A percentile compares a stretch with the other conserved stretches of the same genome.
phyloP scores from a whole-genome alignment of 2,113 vertebrate species.

The Daubentonia madagascariensis region DNA sequence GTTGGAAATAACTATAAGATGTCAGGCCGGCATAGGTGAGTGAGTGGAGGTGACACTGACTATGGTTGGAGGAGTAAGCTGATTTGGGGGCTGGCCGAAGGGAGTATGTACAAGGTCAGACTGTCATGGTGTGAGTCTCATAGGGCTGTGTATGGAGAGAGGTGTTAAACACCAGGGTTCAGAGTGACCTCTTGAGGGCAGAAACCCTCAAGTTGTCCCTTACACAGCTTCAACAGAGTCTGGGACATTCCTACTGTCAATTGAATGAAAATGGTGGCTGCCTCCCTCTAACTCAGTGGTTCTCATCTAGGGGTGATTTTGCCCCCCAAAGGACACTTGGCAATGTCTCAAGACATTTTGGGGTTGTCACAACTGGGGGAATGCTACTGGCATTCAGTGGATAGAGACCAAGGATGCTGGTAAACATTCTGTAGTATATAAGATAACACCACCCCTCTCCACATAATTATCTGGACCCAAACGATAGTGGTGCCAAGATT shows the following conservation, averaged over 20 bases:
- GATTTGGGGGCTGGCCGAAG: background rate
- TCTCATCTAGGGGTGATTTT: background rate
- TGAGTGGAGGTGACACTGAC: background rate
- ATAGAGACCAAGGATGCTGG: background rate
- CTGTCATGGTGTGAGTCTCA: background rate
- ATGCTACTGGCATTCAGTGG: background rate
- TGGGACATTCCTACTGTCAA: background rate
- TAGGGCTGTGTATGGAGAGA: background rate
- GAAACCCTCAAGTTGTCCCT: background rate
- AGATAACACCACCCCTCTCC: background rate
- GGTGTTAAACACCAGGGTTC: background rate
- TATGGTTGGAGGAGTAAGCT: background rate
- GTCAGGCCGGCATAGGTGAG: background rate
- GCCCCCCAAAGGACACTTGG: background rate
- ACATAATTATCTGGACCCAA: background rate
- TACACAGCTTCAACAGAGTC: background rate
- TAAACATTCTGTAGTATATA: background rate
- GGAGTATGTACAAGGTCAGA: background rate
- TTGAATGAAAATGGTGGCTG: background rate
- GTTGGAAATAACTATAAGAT: background rate
- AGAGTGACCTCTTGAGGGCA: background rate
- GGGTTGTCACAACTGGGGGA: background rate
- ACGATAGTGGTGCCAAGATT: background rate
- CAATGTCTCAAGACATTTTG: background rate
- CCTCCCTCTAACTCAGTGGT: background rate